Conservation (phyloP, 2,797 vertebrate species). For the Poecilia gillii region DNA sequence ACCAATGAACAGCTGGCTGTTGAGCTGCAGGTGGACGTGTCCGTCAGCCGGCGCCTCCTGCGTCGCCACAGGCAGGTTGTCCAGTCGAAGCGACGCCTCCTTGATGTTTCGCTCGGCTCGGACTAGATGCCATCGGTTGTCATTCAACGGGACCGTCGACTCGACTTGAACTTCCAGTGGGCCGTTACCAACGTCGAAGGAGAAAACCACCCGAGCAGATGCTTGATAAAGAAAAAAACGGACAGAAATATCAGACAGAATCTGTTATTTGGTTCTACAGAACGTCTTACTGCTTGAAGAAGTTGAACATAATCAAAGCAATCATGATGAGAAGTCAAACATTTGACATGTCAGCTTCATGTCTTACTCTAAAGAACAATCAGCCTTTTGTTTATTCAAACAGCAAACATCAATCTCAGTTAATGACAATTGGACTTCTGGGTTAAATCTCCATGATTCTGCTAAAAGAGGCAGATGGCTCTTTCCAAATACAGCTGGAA, state of each 20-base stretch:
- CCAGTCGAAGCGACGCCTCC: slow-evolving; percentile 85
- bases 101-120: slow-evolving; percentile 89
- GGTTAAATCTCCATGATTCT: slow-evolving; percentile 14
- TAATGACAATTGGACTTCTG: slow-evolving; percentile 5
- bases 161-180: slow-evolving; percentile 81
- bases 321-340: neutral
- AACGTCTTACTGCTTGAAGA: neutral
- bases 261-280: neutral
- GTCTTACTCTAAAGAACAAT: neutral
- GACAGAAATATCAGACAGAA: neutral
- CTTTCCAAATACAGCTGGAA: slow-evolving; percentile 22
- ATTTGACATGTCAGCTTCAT: neutral
- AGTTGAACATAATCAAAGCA: neutral
- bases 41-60: slow-evolving; percentile 83
- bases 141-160: slow-evolving; percentile 82
- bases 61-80: slow-evolving; percentile 81
- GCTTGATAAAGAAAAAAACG: slow-evolving; percentile 74
- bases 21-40: slow-evolving; percentile 89
- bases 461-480: slow-evolving; percentile 10
- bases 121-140: slow-evolving; percentile 92
- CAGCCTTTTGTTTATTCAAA: slow-evolving; percentile 8
- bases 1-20: slow-evolving; percentile 94
- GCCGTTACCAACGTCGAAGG: slow-evolving; percentile 90
- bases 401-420: neutral
- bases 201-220: slow-evolving; percentile 86